Conservation (phyloP, 2,113 vertebrate species). For the Nothoprocta perdicaria region DNA sequence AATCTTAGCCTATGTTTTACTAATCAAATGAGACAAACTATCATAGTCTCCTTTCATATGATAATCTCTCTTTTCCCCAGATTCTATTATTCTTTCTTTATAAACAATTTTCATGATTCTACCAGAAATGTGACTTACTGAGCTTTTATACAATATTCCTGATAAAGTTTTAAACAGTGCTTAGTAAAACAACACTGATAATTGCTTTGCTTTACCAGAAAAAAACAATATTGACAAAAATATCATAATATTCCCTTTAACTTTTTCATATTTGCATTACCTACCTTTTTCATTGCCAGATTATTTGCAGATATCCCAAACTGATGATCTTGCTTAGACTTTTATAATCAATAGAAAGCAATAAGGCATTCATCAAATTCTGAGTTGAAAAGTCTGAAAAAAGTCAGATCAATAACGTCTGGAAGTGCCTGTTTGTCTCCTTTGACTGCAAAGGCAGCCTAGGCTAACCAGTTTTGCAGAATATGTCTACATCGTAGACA, state of each 20-base stretch:
- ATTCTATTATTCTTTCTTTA: background rate
- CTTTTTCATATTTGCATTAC: background rate
- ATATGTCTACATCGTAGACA: background rate
- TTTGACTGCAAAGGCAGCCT: slow-evolving; percentile 22
- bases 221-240: background rate
- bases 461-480: background rate
- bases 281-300: background rate
- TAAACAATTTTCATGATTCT: background rate
- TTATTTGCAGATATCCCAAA: background rate
- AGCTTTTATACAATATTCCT: background rate
- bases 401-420: slow-evolving; percentile 48
- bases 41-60: background rate
- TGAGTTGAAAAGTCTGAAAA: slow-evolving; percentile 26
- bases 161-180: background rate
- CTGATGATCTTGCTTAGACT: background rate
- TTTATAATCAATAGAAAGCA: slow-evolving; percentile 10
- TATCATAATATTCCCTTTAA: background rate
- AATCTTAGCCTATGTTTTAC: background rate
- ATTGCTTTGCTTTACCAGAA: background rate
- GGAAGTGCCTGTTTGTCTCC: slow-evolving; percentile 4
- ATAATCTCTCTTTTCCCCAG: background rate
- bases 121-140: background rate
- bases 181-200: background rate
- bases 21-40: background rate
- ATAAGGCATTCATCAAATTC: slow-evolving; percentile 10